Evolutionary conservation across 2,888 invertebrate species (phyloP).

Genomic region (Baronia brevicornis): DNA sequence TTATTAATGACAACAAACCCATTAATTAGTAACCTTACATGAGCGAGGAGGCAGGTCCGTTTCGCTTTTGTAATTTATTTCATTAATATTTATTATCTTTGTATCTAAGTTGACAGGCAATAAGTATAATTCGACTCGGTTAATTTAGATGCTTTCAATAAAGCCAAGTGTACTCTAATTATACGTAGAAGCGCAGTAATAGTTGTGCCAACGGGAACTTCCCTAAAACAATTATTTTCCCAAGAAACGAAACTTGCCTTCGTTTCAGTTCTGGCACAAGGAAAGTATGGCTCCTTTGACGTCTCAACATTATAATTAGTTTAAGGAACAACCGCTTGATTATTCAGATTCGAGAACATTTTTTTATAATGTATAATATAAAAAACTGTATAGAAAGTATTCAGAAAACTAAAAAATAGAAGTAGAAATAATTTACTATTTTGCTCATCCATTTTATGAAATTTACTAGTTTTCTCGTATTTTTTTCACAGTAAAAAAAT

Average conservation of each 20-base stretch:
- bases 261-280: constrained; percentile 5
- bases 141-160: constrained; percentile 11
- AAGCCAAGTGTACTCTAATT: constrained; percentile 9
- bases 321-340: too few relatives aligned
- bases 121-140: constrained; percentile 14
- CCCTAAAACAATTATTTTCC: constrained; percentile 1
- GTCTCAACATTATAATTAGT: too few relatives aligned
- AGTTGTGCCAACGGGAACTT: constrained; percentile 10
- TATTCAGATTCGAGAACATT: too few relatives aligned
- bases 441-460: too few relatives aligned
- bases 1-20: too few relatives aligned
- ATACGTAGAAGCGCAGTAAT: constrained; percentile 3
- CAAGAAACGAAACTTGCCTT: constrained; percentile 9
- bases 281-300: constrained; percentile 7
- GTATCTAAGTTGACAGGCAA: constrained; percentile 9
- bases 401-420: too few relatives aligned
- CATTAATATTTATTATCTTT: constrained; percentile 8
- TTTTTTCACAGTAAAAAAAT: too few relatives aligned
- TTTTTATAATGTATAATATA: too few relatives aligned
- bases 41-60: constrained; percentile 1
- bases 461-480: too few relatives aligned
- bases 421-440: too few relatives aligned
- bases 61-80: constrained; percentile 10
- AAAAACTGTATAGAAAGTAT: too few relatives aligned
- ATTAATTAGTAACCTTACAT: constrained; percentile 6